Conservation (phyloP, 2,797 vertebrate species). For the Monodelphis domestica region DNA sequence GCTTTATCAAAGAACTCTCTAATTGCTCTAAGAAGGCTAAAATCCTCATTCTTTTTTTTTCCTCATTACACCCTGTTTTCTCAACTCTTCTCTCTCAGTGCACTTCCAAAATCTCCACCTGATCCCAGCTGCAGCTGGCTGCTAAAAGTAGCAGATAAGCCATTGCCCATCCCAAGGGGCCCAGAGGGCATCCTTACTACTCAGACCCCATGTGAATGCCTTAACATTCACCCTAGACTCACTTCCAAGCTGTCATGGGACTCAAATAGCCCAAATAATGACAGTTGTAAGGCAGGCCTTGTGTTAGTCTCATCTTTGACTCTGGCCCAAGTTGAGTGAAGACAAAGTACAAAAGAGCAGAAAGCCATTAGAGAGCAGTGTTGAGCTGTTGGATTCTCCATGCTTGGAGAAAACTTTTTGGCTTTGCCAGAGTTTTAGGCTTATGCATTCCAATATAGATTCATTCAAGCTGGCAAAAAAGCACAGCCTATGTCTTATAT, state of each 20-base stretch:
- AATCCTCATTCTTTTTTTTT: not conserved
- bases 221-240: not conserved
- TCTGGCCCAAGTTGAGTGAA: not conserved
- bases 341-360: not conserved
- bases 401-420: not conserved
- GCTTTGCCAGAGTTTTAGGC: not conserved
- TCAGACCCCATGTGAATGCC: not conserved
- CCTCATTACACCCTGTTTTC: not conserved
- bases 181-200: not conserved
- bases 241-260: not conserved
- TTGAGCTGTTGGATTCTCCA: not conserved
- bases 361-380: not conserved
- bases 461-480: not conserved
- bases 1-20: not conserved
- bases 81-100: not conserved
- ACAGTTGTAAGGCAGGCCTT: not conserved
- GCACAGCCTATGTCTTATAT: constrained; percentile 3
- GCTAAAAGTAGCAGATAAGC: not conserved
- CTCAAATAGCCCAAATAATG: not conserved
- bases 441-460: constrained; percentile 13
- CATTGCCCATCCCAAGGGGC: not conserved
- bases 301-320: not conserved
- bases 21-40: not conserved
- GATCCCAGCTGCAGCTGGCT: not conserved
- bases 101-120: not conserved